Evolutionary conservation across 2,888 invertebrate species (phyloP), one percentile per base, ranked within the genome.

Genomic region (Caenorhabditis sulstoni): DNA sequence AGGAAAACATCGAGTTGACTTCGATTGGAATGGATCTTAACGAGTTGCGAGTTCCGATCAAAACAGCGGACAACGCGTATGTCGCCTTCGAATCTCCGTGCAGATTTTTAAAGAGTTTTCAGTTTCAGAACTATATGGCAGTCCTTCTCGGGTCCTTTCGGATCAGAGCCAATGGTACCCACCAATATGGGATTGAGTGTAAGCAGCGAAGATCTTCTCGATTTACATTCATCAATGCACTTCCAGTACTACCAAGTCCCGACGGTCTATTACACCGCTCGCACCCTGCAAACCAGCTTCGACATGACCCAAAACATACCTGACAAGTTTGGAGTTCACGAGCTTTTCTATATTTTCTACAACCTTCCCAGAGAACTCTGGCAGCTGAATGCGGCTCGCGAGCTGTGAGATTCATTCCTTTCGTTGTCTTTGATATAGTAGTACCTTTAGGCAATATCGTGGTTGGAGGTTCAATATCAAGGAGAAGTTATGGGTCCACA

Each of bases 331-430:
- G 74, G 70, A 1, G 50, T 59, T 37, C 55, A 70, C 22, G 79
- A 74, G 53, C 64, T 79, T 23, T 70, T 79, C 53, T 79, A 74
- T 59, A 65, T 79, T 1, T 79, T 79, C 23, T 79, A 79, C 45
- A 79, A 79, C 37, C 39, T 74, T 5, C 79, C 79, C 0, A 57
- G 53, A 14, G 79, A 79, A 52, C 20, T 74, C 2, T 79, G 79
- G 79, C 79, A 79, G 41, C 12, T 74, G 50, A 74, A 74, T 12
- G 74, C 79, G 0, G 74, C 79, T 35, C 74, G 74, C 16, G 79
- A 79, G 58, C 49, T 79, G 79, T 79, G 49, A n/a, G 58, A 11
- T n/a, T n/a, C n/a, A n/a, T n/a, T n/a, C 39, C 1, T 66, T 23
- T 2, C 23, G 5, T 20, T 0, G 14, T 41, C 20, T 18, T 23